Evolutionary conservation across 2,797 vertebrate species (phyloP).

Genomic region (Nannoperca australis): DNA sequence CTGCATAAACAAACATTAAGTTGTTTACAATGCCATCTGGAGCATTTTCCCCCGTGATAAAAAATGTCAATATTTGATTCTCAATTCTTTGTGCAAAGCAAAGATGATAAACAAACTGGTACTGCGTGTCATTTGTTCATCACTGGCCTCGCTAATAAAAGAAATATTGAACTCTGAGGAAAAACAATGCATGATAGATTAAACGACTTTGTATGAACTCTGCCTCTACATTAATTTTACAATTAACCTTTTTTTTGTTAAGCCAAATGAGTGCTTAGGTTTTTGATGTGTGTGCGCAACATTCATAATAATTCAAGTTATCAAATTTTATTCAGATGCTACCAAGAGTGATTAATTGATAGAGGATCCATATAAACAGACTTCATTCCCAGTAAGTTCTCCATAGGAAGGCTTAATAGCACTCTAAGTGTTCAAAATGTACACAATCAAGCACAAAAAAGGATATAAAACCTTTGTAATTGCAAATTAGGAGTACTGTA

Average conservation of each 20-base stretch:
- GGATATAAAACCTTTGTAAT: background rate
- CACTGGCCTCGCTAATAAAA: slow-evolving; percentile 5
- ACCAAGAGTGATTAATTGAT: background rate
- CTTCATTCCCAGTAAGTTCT: slow-evolving; percentile 1
- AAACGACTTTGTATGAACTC: background rate
- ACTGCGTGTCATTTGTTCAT: slow-evolving; percentile 1
- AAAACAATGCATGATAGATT: slow-evolving; percentile 1
- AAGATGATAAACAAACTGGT: slow-evolving; percentile 13
- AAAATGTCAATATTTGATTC: slow-evolving; percentile 46
- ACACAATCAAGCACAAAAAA: background rate
- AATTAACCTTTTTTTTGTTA: background rate
- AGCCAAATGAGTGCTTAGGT: background rate
- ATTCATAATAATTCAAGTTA: background rate
- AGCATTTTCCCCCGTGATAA: slow-evolving; percentile 13
- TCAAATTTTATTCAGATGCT: background rate
- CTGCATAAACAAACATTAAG: slow-evolving; percentile 15
- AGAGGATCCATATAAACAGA: background rate
- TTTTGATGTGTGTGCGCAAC: background rate
- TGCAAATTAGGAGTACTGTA: background rate
- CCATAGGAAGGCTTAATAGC: background rate
- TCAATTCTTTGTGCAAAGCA: slow-evolving; percentile 11
- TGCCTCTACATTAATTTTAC: background rate
- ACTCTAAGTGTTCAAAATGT: background rate
- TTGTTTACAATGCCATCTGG: slow-evolving; percentile 46
- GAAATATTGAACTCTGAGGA: slow-evolving; percentile 20